Base-by-base conservation (phyloP, 2,888 invertebrate genomes). In the Cancer borealis region DNA sequence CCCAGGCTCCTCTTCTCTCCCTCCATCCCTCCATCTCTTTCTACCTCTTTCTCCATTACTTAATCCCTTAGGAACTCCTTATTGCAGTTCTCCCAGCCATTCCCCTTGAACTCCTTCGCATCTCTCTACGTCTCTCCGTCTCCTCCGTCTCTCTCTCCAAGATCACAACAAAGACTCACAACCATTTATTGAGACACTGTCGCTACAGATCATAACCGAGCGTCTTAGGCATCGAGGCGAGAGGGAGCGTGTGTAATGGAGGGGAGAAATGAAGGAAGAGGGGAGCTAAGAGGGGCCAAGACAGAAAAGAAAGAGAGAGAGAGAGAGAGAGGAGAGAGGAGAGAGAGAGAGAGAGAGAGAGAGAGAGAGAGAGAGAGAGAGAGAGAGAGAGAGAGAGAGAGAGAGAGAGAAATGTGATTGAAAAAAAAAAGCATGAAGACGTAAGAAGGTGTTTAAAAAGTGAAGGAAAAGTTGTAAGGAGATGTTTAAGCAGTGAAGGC, bases 191-290 rank as follows among this genome's bases (percentile, higher is more conserved):
- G 26, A 79, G 79, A 79, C 79, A 79, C 79, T n/a, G 79, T 2
- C 26, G 79, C 79, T 79, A 79, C 79, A 79, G 79, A 79, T 79
- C 79, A 79, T 79, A 79, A 79, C 79, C 21, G 79, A 8, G 79
- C 79, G 79, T 79, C 79, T 30, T 79, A 30, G 30, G 30, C 79
- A 30, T 10, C 14, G 30, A 79, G 79, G 79, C 30, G 79, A 10
- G 79, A 79, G 26, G 12, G 79, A 79, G 30, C 79, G 79, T 79
- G 79, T 79, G 79, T 79, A 79, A 79, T 79, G 79, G 79, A 79
- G 79, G 79, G 79, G 30, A 26, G 79, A 79, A 79, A 79, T 79
- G 79, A 79, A 12, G 79, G 30, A 79, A 12, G 79, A 79, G 79
- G 30, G 30, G 79, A 30, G 12, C 5, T 21, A 21, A 4, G 73